phyloP scores from a whole-genome alignment of 1,140 invertebrate genomes.

The Physella acuta region DNA sequence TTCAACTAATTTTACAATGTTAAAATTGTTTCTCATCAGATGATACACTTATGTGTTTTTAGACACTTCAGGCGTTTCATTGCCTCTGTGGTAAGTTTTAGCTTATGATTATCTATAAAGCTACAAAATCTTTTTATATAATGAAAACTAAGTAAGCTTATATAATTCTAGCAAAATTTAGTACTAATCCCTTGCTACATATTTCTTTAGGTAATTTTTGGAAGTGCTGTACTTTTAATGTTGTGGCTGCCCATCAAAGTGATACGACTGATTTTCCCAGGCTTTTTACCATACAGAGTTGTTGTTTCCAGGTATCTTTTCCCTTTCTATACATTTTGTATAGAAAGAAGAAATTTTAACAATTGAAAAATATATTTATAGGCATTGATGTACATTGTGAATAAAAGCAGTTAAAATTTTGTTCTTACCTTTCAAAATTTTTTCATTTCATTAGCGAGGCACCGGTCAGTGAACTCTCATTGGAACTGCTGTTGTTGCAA shows the following conservation, averaged over 20 bases:
- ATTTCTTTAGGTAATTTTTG: slow-evolving; percentile 74
- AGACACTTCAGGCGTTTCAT: slow-evolving; percentile 86
- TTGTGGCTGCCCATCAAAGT: slow-evolving; percentile 91
- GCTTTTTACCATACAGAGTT: slow-evolving; percentile 91
- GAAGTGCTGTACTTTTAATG: slow-evolving; percentile 92
- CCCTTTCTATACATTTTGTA: not conserved
- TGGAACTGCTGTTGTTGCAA: slow-evolving; percentile 91
- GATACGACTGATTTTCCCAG: slow-evolving; percentile 78
- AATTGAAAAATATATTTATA: no score
- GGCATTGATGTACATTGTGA: no score
- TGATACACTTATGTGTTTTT: slow-evolving; percentile 95
- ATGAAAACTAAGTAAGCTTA: no score
- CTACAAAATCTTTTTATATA: no score
- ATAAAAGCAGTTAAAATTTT: no score
- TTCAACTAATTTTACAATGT: not conserved
- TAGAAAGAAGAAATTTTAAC: no score
- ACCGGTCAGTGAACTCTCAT: slow-evolving; percentile 78
- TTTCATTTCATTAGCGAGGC: no score
- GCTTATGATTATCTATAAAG: no score
- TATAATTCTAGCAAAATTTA: not conserved
- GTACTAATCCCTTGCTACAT: no score
- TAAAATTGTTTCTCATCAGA: slow-evolving; percentile 67
- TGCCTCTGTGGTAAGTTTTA: slow-evolving; percentile 82
- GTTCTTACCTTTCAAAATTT: no score
- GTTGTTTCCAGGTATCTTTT: slow-evolving; percentile 64